A percentile compares a stretch with the other conserved stretches of the same genome.
These are phyloP conservation scores for Hartigia nigra DNA, from an alignment of 2,888 invertebrate species.

Conservation along the genomic window DNA sequence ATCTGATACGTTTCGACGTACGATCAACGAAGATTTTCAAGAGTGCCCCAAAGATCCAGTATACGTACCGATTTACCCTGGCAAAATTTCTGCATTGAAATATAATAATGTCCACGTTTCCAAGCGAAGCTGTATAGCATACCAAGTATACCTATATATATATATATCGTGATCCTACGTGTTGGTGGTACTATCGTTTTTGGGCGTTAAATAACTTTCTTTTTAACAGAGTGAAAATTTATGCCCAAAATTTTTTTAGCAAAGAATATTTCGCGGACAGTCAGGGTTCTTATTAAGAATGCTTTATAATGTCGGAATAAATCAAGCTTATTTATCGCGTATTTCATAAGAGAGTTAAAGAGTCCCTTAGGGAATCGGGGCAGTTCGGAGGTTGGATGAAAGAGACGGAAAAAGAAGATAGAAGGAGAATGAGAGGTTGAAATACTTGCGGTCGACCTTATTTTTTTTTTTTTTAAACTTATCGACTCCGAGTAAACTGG, in stretches of 20 bases:
- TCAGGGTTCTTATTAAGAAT: slow-evolving; percentile 13
- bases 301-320: slow-evolving; percentile 17
- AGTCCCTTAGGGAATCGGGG: not conserved
- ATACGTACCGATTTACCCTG: not conserved
- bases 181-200: not conserved
- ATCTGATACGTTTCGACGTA: slow-evolving; percentile 1
- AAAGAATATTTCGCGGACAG: not conserved
- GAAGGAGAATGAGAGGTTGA: not conserved
- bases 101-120: not conserved
- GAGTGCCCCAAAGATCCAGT: not conserved
- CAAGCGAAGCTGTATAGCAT: not conserved
- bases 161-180: too few relatives aligned
- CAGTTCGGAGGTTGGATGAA: not conserved
- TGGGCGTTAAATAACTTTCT: not conserved
- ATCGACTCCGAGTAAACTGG: not conserved
- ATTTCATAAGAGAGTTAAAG: slow-evolving; percentile 14
- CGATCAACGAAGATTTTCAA: not conserved
- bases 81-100: not conserved
- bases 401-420: not conserved
- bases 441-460: not conserved
- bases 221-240: not conserved
- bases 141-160: not conserved
- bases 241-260: not conserved
- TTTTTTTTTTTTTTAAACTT: not conserved
- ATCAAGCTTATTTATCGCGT: slow-evolving; percentile 20